Evolutionary conservation across 2,797 vertebrate species (phyloP).

Genomic region (Sarcophilus harrisii): DNA sequence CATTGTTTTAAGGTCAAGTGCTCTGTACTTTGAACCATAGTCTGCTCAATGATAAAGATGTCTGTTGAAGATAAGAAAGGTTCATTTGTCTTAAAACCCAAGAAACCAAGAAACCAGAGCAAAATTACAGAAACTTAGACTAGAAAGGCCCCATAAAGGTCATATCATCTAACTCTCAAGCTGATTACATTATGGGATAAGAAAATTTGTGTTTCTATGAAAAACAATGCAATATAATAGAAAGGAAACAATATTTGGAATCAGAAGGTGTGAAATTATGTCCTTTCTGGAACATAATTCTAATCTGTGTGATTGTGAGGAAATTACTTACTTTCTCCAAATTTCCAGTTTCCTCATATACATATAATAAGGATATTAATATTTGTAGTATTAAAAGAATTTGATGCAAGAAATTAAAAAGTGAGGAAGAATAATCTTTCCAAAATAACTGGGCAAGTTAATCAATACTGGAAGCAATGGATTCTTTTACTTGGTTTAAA

Average conservation of each 20-base stretch:
- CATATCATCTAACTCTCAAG: background rate
- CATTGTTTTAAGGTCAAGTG: background rate
- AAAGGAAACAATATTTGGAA: background rate
- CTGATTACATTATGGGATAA: background rate
- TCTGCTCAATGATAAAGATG: background rate
- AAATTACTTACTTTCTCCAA: background rate
- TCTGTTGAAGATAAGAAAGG: background rate
- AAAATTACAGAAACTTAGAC: background rate
- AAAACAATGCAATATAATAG: background rate
- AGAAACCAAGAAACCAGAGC: background rate
- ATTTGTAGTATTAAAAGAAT: background rate
- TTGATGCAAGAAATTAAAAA: background rate
- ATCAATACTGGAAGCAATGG: background rate
- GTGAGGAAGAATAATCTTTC: background rate
- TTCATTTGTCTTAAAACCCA: conserved; percentile 31
- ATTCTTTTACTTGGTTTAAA: background rate
- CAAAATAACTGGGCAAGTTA: background rate
- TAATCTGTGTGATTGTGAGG: background rate
- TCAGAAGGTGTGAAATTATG: background rate
- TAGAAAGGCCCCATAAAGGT: background rate
- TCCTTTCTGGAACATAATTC: background rate
- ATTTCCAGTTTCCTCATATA: background rate
- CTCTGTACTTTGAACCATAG: background rate
- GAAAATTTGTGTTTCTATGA: background rate
- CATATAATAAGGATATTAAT: background rate